Base-by-base conservation (phyloP, 2,797 vertebrate genomes). In the Premnoplex brunnescens region DNA sequence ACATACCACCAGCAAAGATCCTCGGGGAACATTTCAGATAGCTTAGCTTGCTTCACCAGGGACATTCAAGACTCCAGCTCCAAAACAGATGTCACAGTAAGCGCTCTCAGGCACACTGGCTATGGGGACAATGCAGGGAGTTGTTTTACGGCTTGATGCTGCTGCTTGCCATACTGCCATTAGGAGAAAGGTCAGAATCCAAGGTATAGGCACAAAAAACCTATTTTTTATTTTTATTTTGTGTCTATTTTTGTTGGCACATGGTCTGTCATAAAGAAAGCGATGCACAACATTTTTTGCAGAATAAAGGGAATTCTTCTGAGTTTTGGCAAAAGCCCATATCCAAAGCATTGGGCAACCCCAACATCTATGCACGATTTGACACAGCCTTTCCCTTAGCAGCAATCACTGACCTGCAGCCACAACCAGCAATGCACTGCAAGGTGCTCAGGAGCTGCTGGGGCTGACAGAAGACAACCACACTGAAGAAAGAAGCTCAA, bases 1-100 rank as follows among this genome's bases (percentile, higher is more conserved):
- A 95, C 95, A 58, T 54, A 84, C 96, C 97, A 96, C 95, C 95
- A 95, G 95, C 94, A 93, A 93, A 91, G 93, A 87, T 91, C 96
- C 95, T 93, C 37, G 2, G 96, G 96, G 95, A 96, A 85, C 56
- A 6, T 62, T 95, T 91, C 56, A 59, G 78, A 94, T 75, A 95
- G 62, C 91, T 96, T 82, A 93, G 87, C 85, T 91, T 85, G 80
- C 93, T 92, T 91, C 95, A 91, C 81, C 43, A 93, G 96, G 94
- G 94, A 91, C 5, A 0, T 75, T 84, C 41, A 66, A 89, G 88
- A 80, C 64, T 93, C 78, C 56, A 88, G 85, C 83, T 88, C 88
- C 95, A 69, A 84, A 94, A 81, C 94, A 96, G 95, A 96, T 95
- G 88, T 72, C 73, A 62, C 78, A 88, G 63, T 69, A 95, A 93